Percentiles rank a stretch among this genome's conserved stretches.
phyloP scores from a whole-genome alignment of 2,888 invertebrate species.

The Rhimphoctona megacephalus region DNA sequence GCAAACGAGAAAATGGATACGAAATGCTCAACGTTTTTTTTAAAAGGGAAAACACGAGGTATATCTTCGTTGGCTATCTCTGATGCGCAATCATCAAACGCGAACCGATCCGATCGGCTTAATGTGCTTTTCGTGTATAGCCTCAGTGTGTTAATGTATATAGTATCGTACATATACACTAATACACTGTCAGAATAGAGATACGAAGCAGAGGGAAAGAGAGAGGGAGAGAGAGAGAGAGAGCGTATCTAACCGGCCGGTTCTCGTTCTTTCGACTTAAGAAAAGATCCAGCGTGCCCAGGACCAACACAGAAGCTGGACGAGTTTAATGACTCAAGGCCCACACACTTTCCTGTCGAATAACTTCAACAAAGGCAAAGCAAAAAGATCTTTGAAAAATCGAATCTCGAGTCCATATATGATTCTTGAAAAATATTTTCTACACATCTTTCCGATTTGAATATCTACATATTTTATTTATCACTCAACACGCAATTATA shows the following conservation, averaged over 20 bases:
- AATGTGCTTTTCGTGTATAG: conserved; percentile 80
- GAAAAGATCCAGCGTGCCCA: conserved; percentile 13
- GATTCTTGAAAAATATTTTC: conserved; percentile 7
- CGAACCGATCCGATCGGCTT: conserved; percentile 76
- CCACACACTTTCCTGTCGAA: conserved; percentile 39
- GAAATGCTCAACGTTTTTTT: conserved; percentile 11
- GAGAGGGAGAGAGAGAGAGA: conserved; percentile 16
- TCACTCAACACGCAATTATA: not conserved
- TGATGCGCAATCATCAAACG: conserved; percentile 78
- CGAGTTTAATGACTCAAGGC: conserved; percentile 54
- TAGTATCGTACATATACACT: not conserved
- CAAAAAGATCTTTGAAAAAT: conserved; percentile 10
- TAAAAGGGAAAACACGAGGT: conserved; percentile 33
- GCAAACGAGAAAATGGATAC: not conserved
- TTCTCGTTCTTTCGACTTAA: conserved; percentile 17
- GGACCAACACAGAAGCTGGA: conserved; percentile 29
- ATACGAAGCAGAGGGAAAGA: not conserved
- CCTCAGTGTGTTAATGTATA: conserved; percentile 21
- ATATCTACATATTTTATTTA: conserved; percentile 24
- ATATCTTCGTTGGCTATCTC: conserved; percentile 64
- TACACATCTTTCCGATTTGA: not conserved
- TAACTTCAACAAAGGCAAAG: conserved; percentile 15
- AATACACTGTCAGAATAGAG: not conserved
- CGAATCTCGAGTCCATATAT: not conserved
- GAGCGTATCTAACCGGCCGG: conserved; percentile 32